Conservation (phyloP, 2,797 vertebrate species). For the Astyanax mexicanus region DNA sequence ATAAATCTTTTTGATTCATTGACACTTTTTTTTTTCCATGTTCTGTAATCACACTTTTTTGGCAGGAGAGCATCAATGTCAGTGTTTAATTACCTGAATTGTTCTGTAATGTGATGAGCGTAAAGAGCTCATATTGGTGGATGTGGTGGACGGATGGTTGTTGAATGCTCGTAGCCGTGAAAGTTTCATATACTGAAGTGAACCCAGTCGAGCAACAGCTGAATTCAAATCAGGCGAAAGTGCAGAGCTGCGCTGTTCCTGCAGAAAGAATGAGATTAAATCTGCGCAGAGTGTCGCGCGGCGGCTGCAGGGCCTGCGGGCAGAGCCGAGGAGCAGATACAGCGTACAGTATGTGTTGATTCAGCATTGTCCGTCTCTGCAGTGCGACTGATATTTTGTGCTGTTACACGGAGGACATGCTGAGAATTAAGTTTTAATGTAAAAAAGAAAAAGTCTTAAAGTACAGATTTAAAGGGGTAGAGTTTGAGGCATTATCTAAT, state of each 20-base stretch:
- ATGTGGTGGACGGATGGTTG: not conserved
- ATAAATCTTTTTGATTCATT: too few relatives aligned
- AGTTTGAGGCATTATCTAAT: too few relatives aligned
- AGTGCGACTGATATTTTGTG: conserved; percentile 11
- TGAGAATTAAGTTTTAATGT: conserved; percentile 8
- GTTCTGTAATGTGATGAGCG: too few relatives aligned
- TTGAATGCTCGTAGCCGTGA: conserved; percentile 26
- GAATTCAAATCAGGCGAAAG: conserved; percentile 13
- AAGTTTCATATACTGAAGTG: conserved; percentile 4
- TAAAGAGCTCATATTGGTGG: too few relatives aligned
- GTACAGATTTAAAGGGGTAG: not conserved
- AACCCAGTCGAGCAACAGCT: not conserved
- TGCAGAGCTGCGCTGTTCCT: conserved; percentile 28
- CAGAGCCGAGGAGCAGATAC: conserved; percentile 16
- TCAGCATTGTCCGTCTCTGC: conserved; percentile 14
- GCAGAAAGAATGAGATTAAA: conserved; percentile 45
- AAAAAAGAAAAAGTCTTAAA: not conserved
- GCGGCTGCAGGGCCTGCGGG: conserved; percentile 33
- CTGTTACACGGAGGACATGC: not conserved
- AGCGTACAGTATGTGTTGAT: conserved; percentile 25
- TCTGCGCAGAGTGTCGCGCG: conserved; percentile 8
- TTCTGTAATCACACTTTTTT: too few relatives aligned
- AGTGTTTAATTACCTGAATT: too few relatives aligned
- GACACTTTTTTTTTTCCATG: too few relatives aligned
- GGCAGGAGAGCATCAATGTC: too few relatives aligned